Conservation (phyloP, 2,888 invertebrate genomes). For the Amphiduros pacificus region DNA sequence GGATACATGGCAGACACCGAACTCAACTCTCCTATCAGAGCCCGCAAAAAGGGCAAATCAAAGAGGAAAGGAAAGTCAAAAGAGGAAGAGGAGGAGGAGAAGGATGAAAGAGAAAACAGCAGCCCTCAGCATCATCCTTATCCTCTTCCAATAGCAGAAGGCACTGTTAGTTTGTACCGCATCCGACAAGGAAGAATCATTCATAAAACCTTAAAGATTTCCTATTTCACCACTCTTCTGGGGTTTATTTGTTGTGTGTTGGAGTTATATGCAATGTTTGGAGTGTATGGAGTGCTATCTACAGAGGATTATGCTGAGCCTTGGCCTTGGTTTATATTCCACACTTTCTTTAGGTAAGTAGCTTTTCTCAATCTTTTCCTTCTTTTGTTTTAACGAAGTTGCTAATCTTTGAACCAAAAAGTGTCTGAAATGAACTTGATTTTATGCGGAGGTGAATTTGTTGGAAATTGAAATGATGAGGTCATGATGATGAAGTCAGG, state of each 20-base stretch:
- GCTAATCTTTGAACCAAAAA: too few species aligned
- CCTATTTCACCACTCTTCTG: slow-evolving; percentile 64
- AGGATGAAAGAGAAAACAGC: not conserved
- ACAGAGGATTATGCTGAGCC: slow-evolving; percentile 53
- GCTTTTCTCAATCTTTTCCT: not conserved
- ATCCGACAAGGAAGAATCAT: slow-evolving; percentile 58
- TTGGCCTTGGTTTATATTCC: slow-evolving; percentile 66
- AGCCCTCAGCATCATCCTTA: slow-evolving; percentile 20
- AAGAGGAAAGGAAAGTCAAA: slow-evolving; percentile 1
- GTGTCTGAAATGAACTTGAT: too few species aligned
- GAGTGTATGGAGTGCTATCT: slow-evolving; percentile 62
- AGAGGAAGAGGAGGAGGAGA: slow-evolving; percentile 4
- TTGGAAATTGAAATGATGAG: too few species aligned
- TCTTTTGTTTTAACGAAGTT: too few species aligned
- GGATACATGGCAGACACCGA: slow-evolving; percentile 44
- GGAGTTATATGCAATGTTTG: slow-evolving; percentile 63
- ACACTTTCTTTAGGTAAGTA: slow-evolving; percentile 57
- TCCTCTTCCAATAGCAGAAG: slow-evolving; percentile 20
- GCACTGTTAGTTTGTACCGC: slow-evolving; percentile 34
- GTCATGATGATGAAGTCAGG: too few species aligned
- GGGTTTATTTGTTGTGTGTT: slow-evolving; percentile 64
- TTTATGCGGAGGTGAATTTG: too few species aligned
- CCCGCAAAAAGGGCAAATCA: slow-evolving; percentile 1
- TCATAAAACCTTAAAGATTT: slow-evolving; percentile 63
- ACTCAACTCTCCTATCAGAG: slow-evolving; percentile 19